These are phyloP conservation scores for Bicyclus anynana DNA, from an alignment of 1,140 invertebrate genomes.

Conservation along the genomic window DNA sequence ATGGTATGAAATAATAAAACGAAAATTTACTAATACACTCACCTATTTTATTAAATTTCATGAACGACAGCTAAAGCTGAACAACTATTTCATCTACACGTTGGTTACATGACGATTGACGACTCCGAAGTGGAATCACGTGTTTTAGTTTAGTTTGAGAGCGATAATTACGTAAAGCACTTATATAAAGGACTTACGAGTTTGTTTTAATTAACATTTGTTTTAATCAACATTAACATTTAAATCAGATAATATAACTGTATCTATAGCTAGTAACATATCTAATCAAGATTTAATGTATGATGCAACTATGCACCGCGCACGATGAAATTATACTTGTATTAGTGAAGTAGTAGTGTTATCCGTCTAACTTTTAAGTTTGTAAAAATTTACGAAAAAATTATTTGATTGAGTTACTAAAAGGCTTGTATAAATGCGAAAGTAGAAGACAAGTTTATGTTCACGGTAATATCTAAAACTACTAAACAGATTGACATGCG, in stretches of 20 bases:
- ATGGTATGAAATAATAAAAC: not conserved
- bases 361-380: too few relatives aligned
- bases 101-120: not conserved
- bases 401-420: too few relatives aligned
- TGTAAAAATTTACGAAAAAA: too few relatives aligned
- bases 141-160: not conserved
- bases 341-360: too few relatives aligned
- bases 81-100: not conserved
- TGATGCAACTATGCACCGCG: too few relatives aligned
- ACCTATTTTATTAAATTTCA: not conserved
- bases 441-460: too few relatives aligned
- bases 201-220: not conserved
- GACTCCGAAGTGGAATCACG: not conserved
- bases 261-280: not conserved
- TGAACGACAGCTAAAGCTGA: not conserved
- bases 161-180: slow-evolving; percentile 2
- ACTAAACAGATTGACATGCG: too few relatives aligned
- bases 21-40: not conserved
- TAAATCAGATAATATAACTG: not conserved
- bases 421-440: too few relatives aligned
- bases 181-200: not conserved
- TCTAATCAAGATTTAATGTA: too few relatives aligned
- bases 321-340: too few relatives aligned
- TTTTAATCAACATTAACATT: not conserved
- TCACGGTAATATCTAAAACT: too few relatives aligned